Base-by-base conservation (phyloP, 2,888 invertebrate species). In the Aspidiotus destructor region DNA sequence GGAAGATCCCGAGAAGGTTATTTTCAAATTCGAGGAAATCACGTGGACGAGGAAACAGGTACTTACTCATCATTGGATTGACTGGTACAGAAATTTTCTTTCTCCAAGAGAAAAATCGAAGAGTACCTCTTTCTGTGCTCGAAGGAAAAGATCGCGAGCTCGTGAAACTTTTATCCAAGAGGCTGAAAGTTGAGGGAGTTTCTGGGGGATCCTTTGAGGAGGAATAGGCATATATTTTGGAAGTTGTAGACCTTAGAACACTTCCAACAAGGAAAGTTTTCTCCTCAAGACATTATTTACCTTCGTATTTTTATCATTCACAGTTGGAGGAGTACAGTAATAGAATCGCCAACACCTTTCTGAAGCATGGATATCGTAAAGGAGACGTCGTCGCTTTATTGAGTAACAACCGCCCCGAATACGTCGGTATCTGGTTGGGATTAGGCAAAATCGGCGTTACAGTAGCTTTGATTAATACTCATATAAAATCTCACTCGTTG, bases 401-500 rank as follows among this genome's bases (percentile, higher is more conserved):
- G 73, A 82, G 84, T 82, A 82, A 84, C 72, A 82, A 81, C 73
- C 74, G 81, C 7, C 81, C 82, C 1, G 81, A 84, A 73, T 84
- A 81, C 74, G 81, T 84, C 5, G 79, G 80, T 60, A 77, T 82
- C 40, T 85, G 84, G 84, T 76, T 85, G 41, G 85, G 84, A 1
- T 75, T 85, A 69, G 78, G 82, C 28, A 84, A 84, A 76, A 74
- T 77, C 58, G 78, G 79, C 15, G 75, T 77, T 1, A 74, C 77
- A 52, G 75, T 81, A 6, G 84, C 84, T 0, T 78, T 85, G 53
- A 81, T 85, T 72, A 85, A 85, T 75, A 81, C 80, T 72, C 84
- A 84, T 74, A 77, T 84, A 65, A 76, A 81, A 57, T 75, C 78
- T 54, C 77, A 80, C 48, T 78, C 83, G 6, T 76, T 85, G 17